Base-by-base conservation (phyloP, 2,888 invertebrate genomes). In the Ametastegia equiseti region DNA sequence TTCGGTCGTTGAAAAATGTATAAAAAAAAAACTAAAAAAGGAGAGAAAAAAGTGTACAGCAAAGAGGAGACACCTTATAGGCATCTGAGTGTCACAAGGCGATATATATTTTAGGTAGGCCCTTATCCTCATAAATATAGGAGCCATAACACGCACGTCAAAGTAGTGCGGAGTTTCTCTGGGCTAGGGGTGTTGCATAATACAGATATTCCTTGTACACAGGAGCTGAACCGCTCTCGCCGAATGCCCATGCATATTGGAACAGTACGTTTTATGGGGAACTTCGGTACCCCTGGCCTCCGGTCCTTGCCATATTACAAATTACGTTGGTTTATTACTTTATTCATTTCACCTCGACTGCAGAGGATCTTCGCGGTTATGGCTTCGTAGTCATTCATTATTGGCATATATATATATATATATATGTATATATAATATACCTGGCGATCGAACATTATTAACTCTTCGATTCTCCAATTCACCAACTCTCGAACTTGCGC, bases 211-310 rank as follows among this genome's bases (percentile, higher is more conserved):
- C 75, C 54, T 54, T 50, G 75, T 75, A 75, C 75, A 75, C 2
- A 54, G 54, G 47, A 36, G 39, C 75, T 30, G 13, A 75, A 19
- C n/a, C 13, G 33, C 75, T 33, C 54, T 19, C 19, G 50, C 23
- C 75, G 75, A 75, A 75, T 75, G 50, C 54, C 75, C 75, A 75
- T 75, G 75, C 75, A 75, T 75, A 75, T 75, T 75, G 75, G 75
- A 75, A 75, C 33, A 50, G 75, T 54, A 54, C 75, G 75, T 75
- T 75, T 75, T 75, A 75, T 75, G 75, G 45, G 23, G 75, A 36
- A 45, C 71, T 71, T 11, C 71, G 27, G 15, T 9, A 36, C 45
- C 23, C 23, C 42, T 6, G 13, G 45, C 23, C 27, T 63, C 30
- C 54, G 54, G 54, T 63, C 54, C 33, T 45, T 45, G n/a, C 27